Evolutionary conservation across 2,888 invertebrate genomes (phyloP).

Genomic region (Slavum lentiscoides): DNA sequence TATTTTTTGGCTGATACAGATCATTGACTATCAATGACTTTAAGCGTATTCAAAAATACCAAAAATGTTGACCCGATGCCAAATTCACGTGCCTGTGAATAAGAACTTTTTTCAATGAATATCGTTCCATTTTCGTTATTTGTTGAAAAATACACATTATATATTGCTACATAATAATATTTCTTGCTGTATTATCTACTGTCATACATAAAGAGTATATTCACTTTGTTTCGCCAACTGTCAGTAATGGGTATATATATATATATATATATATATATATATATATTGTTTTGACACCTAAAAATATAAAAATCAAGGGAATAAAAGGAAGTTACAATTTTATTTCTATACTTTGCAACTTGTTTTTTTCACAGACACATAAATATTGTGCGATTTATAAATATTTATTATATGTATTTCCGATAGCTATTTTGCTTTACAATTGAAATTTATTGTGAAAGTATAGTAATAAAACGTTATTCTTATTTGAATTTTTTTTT

Average conservation of each 20-base stretch:
- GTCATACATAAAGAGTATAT: constrained; percentile 14
- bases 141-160: background rate
- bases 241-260: background rate
- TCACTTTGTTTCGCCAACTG: constrained; percentile 25
- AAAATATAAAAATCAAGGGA: background rate
- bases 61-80: constrained; percentile 18
- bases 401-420: background rate
- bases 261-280: background rate
- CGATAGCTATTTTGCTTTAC: background rate
- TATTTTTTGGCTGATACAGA: constrained; percentile 10
- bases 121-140: background rate
- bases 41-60: background rate
- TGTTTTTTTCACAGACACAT: background rate
- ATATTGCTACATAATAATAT: constrained; percentile 7
- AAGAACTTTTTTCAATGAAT: background rate
- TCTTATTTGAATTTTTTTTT: too few relatives aligned
- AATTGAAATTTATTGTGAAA: background rate
- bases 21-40: background rate
- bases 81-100: background rate
- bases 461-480: background rate
- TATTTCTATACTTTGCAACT: constrained; percentile 2
- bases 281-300: background rate
- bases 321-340: constrained; percentile 1
- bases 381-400: constrained; percentile 2
- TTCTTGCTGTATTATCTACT: constrained; percentile 3